These are phyloP conservation scores for Dipodomys spectabilis DNA, from an alignment of 2,113 vertebrate species.

Conservation along the genomic window DNA sequence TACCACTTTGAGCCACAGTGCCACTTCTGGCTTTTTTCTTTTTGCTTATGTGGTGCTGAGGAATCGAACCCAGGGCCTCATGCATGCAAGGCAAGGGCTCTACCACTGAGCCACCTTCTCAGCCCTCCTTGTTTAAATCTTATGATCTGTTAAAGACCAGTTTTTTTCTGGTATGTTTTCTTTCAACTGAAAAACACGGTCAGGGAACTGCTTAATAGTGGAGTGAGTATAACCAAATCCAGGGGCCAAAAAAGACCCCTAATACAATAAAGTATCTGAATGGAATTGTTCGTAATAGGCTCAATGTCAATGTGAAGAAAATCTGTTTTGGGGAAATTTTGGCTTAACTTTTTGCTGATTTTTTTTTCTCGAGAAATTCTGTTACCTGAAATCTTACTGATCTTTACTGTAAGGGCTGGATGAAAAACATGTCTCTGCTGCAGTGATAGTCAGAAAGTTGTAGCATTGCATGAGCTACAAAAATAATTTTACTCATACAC, in stretches of 20 bases:
- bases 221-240: constrained; percentile 20
- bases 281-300: neutral
- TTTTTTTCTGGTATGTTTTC: constrained; percentile 1
- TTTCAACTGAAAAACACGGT: constrained; percentile 35
- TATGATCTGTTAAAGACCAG: neutral
- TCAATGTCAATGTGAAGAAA: neutral
- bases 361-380: constrained; percentile 1
- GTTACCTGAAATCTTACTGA: constrained; percentile 19
- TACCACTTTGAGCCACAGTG: too few relatives aligned
- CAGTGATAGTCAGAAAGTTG: neutral
- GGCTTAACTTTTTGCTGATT: neutral
- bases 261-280: neutral
- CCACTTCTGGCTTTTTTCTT: too few relatives aligned
- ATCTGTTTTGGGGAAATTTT: neutral
- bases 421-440: neutral
- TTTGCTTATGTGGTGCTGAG: too few relatives aligned
- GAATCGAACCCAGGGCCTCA: too few relatives aligned
- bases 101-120: too few relatives aligned
- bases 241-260: neutral
- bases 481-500: neutral
- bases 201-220: neutral
- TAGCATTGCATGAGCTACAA: neutral
- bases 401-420: constrained; percentile 18
- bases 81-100: too few relatives aligned
- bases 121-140: neutral